A percentile compares a stretch with the other conserved stretches of the same genome.
phyloP scores from a whole-genome alignment of 2,888 invertebrate species.

The Dinocampus coccinellae region DNA sequence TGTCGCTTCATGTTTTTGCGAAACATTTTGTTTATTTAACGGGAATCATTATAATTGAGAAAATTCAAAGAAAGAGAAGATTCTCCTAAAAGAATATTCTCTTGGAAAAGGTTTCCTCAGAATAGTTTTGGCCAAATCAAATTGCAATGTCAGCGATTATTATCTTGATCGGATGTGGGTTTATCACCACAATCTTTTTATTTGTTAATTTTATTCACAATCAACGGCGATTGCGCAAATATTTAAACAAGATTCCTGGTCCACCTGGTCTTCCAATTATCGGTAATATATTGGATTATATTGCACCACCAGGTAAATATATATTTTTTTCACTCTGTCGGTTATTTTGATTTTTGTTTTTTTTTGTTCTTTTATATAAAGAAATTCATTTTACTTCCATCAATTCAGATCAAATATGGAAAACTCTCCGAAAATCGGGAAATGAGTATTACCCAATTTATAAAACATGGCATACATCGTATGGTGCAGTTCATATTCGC shows the following conservation, averaged over 20 bases:
- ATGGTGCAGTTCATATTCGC: conserved; percentile 47
- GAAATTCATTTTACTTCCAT: neutral
- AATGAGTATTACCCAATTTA: conserved; percentile 55
- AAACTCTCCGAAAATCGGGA: conserved; percentile 34
- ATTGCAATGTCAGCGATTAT: conserved; percentile 22
- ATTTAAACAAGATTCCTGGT: conserved; percentile 64
- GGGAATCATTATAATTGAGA: no score
- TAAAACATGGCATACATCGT: conserved; percentile 48
- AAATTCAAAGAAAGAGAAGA: no score
- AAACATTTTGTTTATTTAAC: no score
- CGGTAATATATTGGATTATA: conserved; percentile 45
- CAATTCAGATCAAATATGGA: conserved; percentile 52
- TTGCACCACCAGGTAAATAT: conserved; percentile 42
- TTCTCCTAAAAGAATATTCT: no score
- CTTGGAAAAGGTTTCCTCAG: no score
- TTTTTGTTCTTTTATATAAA: no score
- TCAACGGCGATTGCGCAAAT: conserved; percentile 52
- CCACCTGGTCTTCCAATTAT: conserved; percentile 49
- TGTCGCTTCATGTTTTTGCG: no score
- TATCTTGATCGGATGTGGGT: no score
- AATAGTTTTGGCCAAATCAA: no score
- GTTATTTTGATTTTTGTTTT: no score
- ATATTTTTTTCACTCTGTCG: no score
- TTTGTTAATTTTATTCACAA: conserved; percentile 24
- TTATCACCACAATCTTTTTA: conserved; percentile 20